These are phyloP conservation scores for Motacilla alba DNA, from an alignment of 2,113 vertebrate species.

Conservation along the genomic window DNA sequence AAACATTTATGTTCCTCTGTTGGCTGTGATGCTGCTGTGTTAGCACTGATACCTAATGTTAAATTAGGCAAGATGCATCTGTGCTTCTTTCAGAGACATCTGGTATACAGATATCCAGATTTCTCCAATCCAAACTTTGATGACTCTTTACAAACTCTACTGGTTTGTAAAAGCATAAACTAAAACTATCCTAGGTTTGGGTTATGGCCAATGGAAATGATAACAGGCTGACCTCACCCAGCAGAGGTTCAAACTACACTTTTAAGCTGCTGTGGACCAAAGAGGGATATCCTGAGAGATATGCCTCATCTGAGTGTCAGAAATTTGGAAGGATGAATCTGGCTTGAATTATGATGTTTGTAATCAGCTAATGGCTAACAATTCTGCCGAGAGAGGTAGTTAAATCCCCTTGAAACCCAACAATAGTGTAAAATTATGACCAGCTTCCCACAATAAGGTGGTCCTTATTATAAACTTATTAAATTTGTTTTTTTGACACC, in stretches of 20 bases:
- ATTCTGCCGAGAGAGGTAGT: background rate
- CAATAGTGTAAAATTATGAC: background rate
- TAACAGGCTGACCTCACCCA: accelerated
- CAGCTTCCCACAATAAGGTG: background rate
- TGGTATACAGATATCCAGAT: background rate
- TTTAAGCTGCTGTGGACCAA: background rate
- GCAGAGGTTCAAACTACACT: background rate
- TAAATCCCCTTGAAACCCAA: background rate
- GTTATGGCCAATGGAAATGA: background rate
- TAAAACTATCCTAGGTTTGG: background rate
- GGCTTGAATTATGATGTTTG: background rate
- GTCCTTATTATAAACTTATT: background rate
- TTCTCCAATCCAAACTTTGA: background rate
- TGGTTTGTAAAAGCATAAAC: too few relatives aligned
- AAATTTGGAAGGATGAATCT: background rate
- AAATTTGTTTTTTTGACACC: background rate
- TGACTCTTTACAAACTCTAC: background rate
- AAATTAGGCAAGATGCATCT: background rate
- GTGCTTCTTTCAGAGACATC: background rate
- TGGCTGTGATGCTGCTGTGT: background rate
- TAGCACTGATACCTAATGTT: background rate
- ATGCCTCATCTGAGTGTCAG: background rate
- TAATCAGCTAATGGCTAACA: background rate
- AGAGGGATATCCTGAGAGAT: background rate
- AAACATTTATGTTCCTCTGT: background rate